Percentiles rank a stretch among this genome's conserved stretches.
phyloP scores from a whole-genome alignment of 2,888 invertebrate species.

The Orthonychiurus folsomi region DNA sequence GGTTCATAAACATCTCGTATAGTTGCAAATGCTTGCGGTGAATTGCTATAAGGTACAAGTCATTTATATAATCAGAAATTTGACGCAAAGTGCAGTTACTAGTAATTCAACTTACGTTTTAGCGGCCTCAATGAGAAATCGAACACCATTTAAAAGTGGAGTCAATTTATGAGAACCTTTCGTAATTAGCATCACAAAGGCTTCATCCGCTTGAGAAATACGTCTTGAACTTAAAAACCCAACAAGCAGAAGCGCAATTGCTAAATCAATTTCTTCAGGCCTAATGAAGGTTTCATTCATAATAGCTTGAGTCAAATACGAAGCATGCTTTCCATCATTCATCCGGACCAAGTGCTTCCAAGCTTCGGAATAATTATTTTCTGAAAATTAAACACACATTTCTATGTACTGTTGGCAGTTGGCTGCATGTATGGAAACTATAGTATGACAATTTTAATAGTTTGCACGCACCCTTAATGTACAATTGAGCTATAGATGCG shows the following conservation, averaged over 20 bases:
- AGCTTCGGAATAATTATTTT: slow-evolving; percentile 29
- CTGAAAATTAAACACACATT: slow-evolving; percentile 16
- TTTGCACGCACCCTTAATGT: slow-evolving; percentile 22
- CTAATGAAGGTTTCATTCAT: slow-evolving; percentile 19
- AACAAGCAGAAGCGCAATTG: slow-evolving; percentile 27
- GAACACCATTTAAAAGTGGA: slow-evolving; percentile 30
- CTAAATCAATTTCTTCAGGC: slow-evolving; percentile 27
- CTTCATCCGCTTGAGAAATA: slow-evolving; percentile 25
- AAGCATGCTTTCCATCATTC: slow-evolving; percentile 27
- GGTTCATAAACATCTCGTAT: slow-evolving; percentile 28
- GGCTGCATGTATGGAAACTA: neutral
- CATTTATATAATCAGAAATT: neutral
- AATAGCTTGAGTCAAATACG: slow-evolving; percentile 20
- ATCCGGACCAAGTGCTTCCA: slow-evolving; percentile 32
- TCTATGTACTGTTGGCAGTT: neutral
- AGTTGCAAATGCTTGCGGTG: slow-evolving; percentile 22
- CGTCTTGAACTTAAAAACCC: slow-evolving; percentile 25
- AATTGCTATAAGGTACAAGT: slow-evolving; percentile 24
- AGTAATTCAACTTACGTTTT: slow-evolving; percentile 29
- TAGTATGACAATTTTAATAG: neutral
- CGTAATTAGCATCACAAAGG: slow-evolving; percentile 24
- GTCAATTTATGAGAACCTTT: slow-evolving; percentile 22
- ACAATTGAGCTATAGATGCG: slow-evolving; percentile 22
- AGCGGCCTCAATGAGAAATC: slow-evolving; percentile 28
- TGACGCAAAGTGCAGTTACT: neutral